Conservation (phyloP, 2,888 invertebrate genomes). For the Spatulosminthurus flaviceps region DNA sequence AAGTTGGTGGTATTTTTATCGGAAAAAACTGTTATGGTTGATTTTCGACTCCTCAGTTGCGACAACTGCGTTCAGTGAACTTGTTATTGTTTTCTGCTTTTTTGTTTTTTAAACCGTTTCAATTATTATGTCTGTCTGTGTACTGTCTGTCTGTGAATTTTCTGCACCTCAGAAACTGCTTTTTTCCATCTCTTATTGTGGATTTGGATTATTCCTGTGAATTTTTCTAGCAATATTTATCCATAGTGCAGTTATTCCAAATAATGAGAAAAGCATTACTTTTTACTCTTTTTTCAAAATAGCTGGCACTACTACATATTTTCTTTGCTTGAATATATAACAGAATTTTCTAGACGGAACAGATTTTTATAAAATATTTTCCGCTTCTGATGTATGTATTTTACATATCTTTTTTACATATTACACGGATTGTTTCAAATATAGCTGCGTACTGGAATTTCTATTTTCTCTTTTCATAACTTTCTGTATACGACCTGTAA, state of each 20-base stretch:
- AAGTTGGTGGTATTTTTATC: slow-evolving; percentile 52
- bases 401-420: neutral
- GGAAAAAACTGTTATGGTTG: slow-evolving; percentile 58
- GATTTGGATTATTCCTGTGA: too few species aligned
- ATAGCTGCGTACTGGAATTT: slow-evolving; percentile 13
- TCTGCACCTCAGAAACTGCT: slow-evolving; percentile 7
- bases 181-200: neutral
- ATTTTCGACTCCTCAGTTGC: slow-evolving; percentile 57
- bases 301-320: too few species aligned
- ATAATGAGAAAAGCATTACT: too few species aligned
- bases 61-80: slow-evolving; percentile 56
- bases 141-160: slow-evolving; percentile 47
- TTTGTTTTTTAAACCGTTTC: slow-evolving; percentile 20
- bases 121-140: slow-evolving; percentile 35
- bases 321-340: neutral
- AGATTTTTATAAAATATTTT: neutral
- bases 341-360: slow-evolving; percentile 1
- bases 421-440: slow-evolving; percentile 13
- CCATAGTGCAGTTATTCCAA: too few species aligned
- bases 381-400: neutral
- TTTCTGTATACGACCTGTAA: neutral
- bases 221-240: too few species aligned
- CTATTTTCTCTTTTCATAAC: neutral
- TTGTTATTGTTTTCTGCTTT: slow-evolving; percentile 48
- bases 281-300: too few species aligned